Evolutionary conservation across 2,888 invertebrate species (phyloP).

Genomic region (Thera obeliscata): DNA sequence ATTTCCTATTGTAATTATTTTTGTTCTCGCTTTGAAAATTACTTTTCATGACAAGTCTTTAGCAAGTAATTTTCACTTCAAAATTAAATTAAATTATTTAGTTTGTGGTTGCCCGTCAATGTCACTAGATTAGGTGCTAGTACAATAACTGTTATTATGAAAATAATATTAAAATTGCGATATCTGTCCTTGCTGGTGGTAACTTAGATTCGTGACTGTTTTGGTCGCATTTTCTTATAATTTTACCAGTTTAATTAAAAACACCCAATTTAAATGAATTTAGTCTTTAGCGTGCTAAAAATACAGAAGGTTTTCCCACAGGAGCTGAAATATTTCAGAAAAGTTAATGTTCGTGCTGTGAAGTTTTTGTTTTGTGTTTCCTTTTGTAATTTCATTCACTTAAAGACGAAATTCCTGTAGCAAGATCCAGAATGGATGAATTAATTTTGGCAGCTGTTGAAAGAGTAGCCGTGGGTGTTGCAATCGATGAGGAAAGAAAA

Average conservation of each 20-base stretch:
- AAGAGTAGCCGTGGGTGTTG: constrained; percentile 22
- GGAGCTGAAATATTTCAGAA: neutral
- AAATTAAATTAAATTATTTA: constrained; percentile 50
- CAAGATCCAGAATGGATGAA: constrained; percentile 16
- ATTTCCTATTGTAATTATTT: too few species aligned
- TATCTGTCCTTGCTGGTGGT: constrained; percentile 51
- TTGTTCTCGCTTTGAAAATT: too few species aligned
- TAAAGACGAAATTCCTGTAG: constrained; percentile 22
- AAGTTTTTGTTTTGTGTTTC: constrained; percentile 7
- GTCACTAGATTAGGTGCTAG: constrained; percentile 48
- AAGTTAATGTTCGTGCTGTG: constrained; percentile 12
- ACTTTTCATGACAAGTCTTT: neutral
- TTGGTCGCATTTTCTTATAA: constrained; percentile 43
- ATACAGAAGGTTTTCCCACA: constrained; percentile 13
- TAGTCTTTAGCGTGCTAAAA: constrained; percentile 6
- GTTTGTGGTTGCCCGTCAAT: constrained; percentile 49
- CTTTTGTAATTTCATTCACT: constrained; percentile 1
- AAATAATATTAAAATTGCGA: constrained; percentile 55
- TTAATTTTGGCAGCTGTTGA: constrained; percentile 23
- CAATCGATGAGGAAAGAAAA: constrained; percentile 33
- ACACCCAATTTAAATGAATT: constrained; percentile 3
- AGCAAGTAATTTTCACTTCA: constrained; percentile 20
- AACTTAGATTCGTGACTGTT: constrained; percentile 49
- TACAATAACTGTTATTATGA: constrained; percentile 53
- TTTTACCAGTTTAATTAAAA: constrained; percentile 34